Base-by-base conservation (phyloP, 1,140 invertebrate species). In the Aphaenogaster floridana region DNA sequence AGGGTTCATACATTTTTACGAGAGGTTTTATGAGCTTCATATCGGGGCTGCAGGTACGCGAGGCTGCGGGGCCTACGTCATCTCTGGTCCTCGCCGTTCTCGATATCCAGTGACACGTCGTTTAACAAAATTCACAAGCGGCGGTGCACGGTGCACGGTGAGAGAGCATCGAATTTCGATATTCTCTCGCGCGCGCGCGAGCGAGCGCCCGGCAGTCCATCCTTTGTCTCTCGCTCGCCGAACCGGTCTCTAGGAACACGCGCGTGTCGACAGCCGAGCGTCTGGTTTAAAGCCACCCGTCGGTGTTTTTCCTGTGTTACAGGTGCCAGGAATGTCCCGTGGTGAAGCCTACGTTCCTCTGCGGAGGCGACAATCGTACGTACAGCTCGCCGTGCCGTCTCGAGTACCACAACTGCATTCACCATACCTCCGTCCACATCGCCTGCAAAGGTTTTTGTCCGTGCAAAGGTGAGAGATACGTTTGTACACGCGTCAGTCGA, bases 351-450 rank as follows among this genome's bases (percentile, higher is more conserved):
- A 97, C 97, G 88, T 98, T 98, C 96, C 96, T 98, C 72, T 99
- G 98, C 95, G 98, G 98, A 86, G 97, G 97, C 50, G 98, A 99
- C 96, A 99, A 99, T 96, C 96, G 97, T 91, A 99, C 98, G n/a
- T 99, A 99, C 96, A 98, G 98, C 93, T 98, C 98, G 76, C 96
- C 98, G 74, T 99, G 98, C 95, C 96, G 98, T 88, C 96, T 99
- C 90, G 97, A 98, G 95, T 98, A 98, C 95, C 98, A 98, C 96
- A 99, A 99, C 96, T 99, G 98, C 95, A 97, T 99, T 94, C 98
- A 98, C 95, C 97, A 96, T 89, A 97, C 97, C 48, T 96, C 96
- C 88, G 97, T 99, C 92, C 96, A 96, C 91, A 97, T 98, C 21
- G 96, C 96, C 36, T 99, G 98, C 95, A 98, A 97, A 96, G 98